Conservation (phyloP, 2,888 invertebrate genomes). For the Drosophila diplacantha region DNA sequence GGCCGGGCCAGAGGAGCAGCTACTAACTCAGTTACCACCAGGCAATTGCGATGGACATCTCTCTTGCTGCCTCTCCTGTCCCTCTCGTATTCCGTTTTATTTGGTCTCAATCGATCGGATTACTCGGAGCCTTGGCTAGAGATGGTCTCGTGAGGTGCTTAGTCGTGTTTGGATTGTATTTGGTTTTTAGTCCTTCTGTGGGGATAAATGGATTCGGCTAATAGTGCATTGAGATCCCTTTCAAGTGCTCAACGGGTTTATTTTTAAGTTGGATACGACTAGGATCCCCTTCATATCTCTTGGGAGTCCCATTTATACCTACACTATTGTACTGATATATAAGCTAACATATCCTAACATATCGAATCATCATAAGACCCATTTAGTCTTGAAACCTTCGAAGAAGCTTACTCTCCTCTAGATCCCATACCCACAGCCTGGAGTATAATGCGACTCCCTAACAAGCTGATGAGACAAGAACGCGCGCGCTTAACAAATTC, state of each 20-base stretch:
- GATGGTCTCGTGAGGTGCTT: slow-evolving; percentile 17
- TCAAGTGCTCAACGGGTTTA: background rate
- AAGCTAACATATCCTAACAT: background rate
- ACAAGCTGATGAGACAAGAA: slow-evolving; percentile 76
- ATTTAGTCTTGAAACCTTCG: background rate
- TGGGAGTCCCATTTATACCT: too few species aligned
- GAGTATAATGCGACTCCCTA: slow-evolving; percentile 53
- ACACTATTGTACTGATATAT: too few species aligned
- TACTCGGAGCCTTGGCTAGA: background rate
- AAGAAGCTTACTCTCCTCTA: slow-evolving; percentile 3
- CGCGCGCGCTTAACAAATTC: slow-evolving; percentile 76
- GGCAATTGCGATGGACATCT: slow-evolving; percentile 69
- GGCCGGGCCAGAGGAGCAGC: slow-evolving; percentile 46
- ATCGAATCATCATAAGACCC: background rate
- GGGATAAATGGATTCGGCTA: background rate
- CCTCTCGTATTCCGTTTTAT: slow-evolving; percentile 8
- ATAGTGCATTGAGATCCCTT: background rate
- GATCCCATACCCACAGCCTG: background rate
- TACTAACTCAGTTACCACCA: slow-evolving; percentile 67
- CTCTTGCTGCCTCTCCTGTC: slow-evolving; percentile 44
- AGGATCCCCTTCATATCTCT: background rate
- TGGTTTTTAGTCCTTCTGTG: background rate
- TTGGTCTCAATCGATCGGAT: slow-evolving; percentile 44
- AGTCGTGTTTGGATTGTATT: background rate
- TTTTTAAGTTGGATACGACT: too few species aligned